Base-by-base conservation (phyloP, 2,113 vertebrate genomes). In the Clupea harengus region DNA sequence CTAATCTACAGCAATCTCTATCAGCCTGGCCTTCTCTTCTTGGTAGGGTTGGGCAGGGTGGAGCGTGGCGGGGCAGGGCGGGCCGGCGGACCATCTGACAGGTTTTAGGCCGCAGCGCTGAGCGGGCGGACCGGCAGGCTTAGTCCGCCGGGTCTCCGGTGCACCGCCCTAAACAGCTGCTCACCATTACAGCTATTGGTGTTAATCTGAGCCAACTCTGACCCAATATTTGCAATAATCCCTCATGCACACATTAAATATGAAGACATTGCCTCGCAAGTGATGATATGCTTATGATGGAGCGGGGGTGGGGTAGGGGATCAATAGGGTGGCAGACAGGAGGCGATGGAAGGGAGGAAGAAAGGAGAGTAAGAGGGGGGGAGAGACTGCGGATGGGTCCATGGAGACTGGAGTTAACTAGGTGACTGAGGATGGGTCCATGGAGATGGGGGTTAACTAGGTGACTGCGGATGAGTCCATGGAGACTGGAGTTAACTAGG, bases 1-100 rank as follows among this genome's bases (percentile, higher is more conserved):
- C 60, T 98, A 97, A 98, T 99, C 97, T 96, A 92, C 93, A 96
- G 91, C 94, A 95, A 96, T 95, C 96, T 75, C 92, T 95, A 94
- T 95, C 96, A 96, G 95, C 94, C 94, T 92, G 96, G 20, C 5
- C 46, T 11, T 7, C 10, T 47, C 46, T 47, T 10, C 10, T 47
- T 47, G 6, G 20, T n/a, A 7, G 18, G 57, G 57, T 64, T 6
- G 60, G 93, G 92, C 94, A 91, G 91, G 95, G 39, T 2, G 39
- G 39, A 39, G 39, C 2, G 39, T 39, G 39, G 39, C 39, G 39
- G 39, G 39, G 39, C 39, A 39, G 39, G 39, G 39, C 39, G 39
- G 7, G 6, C 6, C 67, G 72, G 25, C 81, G 82, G 22, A 96
- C 95, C 95, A 94, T 93, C 89, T 96, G 92, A 95, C 90, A 17